Evolutionary conservation across 2,113 vertebrate genomes (phyloP), one percentile per base, ranked within the genome.

Genomic region (Nesospiza acunhae): DNA sequence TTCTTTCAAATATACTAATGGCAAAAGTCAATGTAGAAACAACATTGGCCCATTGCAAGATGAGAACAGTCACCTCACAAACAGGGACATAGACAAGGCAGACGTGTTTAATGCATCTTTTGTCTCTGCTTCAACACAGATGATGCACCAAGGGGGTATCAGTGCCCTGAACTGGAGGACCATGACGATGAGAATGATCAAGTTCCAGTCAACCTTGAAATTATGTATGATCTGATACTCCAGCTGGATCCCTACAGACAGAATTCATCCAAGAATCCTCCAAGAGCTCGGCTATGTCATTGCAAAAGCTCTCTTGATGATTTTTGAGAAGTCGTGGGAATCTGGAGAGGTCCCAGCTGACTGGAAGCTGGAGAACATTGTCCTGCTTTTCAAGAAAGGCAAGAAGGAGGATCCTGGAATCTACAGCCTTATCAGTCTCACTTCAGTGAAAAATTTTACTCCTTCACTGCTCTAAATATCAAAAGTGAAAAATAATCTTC

Each of bases 61-160:
- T 52, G 14, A 44, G 37, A 9, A 44, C 0, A 0, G 11, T 44
- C 33, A 60, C 33, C 22, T 33, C 37, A 44, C 18, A 18, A 68
- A 37, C 11, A 60, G 37, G 31, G 37, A 50, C 9, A 27, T 14
- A 22, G 44, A 27, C 11, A 44, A 60, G 37, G 73, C 37, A 86
- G 16, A 86, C 2, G 9, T 44, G 46, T 6, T 68, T 15, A 59
- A 31, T 1, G 7, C 17, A 31, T 76, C 35, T 11, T 77, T 49
- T 74, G 15, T 8, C 13, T 58, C 46, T 13, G 6, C 37, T 37
- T 59, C 35, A 22, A 52, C 7, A 37, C 0, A 0, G 16, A 37
- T 68, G 33, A 44, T 33, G 17, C 6, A 68, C 33, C 9, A 13
- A 50, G 9, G 12, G 5, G 15, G 12, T 50, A 19, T 49, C n/a